Evolutionary conservation across 2,113 vertebrate species (phyloP).

Genomic region (Tympanuchus pallidicinctus): DNA sequence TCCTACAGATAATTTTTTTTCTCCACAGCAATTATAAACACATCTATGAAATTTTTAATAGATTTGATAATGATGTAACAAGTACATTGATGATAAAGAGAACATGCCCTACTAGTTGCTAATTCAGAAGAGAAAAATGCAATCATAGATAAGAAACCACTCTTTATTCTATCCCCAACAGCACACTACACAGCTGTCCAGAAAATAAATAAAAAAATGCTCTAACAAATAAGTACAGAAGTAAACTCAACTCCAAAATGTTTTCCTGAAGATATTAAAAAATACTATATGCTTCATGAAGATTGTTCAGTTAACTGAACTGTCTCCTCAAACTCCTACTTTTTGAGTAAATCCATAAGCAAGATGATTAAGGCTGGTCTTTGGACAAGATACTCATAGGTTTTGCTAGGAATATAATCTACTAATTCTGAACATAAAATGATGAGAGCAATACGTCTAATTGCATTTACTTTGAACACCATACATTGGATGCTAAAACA

Average conservation of each 20-base stretch:
- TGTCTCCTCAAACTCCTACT: neutral
- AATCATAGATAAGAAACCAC: neutral
- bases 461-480: conserved; percentile 27
- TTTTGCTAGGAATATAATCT: neutral
- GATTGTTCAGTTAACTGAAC: neutral
- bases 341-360: neutral
- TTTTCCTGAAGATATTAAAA: neutral
- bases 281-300: neutral
- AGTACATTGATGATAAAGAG: neutral
- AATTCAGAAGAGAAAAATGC: neutral
- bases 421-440: conserved; percentile 6
- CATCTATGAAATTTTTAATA: neutral
- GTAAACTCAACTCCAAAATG: neutral
- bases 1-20: neutral
- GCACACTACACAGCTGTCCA: neutral
- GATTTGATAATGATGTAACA: neutral
- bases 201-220: neutral
- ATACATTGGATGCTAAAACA: neutral
- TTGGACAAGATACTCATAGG: neutral
- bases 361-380: neutral
- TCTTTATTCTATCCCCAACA: neutral
- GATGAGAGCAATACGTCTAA: neutral
- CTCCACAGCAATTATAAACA: neutral
- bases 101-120: neutral
- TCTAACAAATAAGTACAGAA: neutral